Percentiles rank a stretch among this genome's conserved stretches.
Conservation (phyloP, 2,797 vertebrate species). For the Buceros bicornis region DNA sequence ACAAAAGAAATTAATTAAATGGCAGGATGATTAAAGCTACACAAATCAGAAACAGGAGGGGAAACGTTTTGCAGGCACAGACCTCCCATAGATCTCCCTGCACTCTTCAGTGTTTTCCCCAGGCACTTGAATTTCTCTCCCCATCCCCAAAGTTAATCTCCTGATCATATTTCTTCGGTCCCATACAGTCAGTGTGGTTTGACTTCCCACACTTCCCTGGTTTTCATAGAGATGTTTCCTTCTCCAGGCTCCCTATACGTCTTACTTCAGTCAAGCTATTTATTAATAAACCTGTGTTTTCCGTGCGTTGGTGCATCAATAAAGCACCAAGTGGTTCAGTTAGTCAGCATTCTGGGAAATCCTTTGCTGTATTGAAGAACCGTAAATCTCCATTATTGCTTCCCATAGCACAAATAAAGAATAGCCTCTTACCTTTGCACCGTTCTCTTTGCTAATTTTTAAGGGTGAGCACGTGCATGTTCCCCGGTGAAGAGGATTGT, state of each 20-base stretch:
- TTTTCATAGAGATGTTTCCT: neutral
- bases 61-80: slow-evolving; percentile 25
- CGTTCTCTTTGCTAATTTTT: slow-evolving; percentile 64
- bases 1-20: slow-evolving; percentile 70
- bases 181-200: neutral
- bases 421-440: slow-evolving; percentile 31
- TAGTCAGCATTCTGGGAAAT: slow-evolving; percentile 86
- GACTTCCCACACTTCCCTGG: neutral
- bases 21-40: slow-evolving; percentile 57
- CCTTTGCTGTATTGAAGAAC: slow-evolving; percentile 80
- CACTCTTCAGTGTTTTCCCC: slow-evolving; percentile 53
- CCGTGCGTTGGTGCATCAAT: slow-evolving; percentile 76
- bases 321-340: slow-evolving; percentile 71
- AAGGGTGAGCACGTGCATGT: slow-evolving; percentile 24
- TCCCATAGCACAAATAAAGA: slow-evolving; percentile 81
- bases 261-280: slow-evolving; percentile 60
- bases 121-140: slow-evolving; percentile 61
- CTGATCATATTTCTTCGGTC: slow-evolving; percentile 54
- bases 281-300: slow-evolving; percentile 82
- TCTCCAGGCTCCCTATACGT: neutral
- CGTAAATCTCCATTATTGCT: slow-evolving; percentile 86
- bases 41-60: slow-evolving; percentile 75
- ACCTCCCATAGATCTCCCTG: slow-evolving; percentile 62
- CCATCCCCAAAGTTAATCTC: slow-evolving; percentile 60
- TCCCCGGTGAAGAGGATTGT: neutral